Evolutionary conservation across 2,113 vertebrate species (phyloP), one percentile per base, ranked within the genome.

Genomic region (Orycteropus afer): DNA sequence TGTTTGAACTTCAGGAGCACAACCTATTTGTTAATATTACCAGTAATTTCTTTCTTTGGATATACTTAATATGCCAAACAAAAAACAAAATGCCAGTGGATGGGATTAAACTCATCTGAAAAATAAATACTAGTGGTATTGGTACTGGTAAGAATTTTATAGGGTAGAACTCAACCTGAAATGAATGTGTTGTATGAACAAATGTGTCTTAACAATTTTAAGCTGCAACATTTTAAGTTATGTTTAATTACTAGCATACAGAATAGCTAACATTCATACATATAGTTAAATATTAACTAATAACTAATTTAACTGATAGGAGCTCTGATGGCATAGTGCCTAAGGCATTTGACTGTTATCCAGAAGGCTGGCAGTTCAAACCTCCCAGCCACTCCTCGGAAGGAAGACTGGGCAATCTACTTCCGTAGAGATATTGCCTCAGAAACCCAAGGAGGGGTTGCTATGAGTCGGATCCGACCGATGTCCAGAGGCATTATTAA

Each of bases 11-110:
- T 93, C 47, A 67, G 79, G 57, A 85, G 32, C 42, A 95, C 42
- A 78, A 86, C 18, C 49, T 37, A 78, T 82, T 89, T 61, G 61
- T 91, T 87, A 78, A 29, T 27, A 78, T 40, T 80, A 11, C 14
- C 14, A 53, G 32, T 83, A 53, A 59, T 22, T 92, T 51, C 77
- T 94, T 96, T 90, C 93, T 84, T 85, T 78, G 86, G 53, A 8
- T 81, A 49, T 88, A 95, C 94, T 92, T 89, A 88, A 85, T 61
- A 27, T 89, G 53, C 22, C 65, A 93, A 94, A 55, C 17, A 80
- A 93, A 81, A 45, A 55, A 51, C 11, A 27, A 23, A 69, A 65
- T 57, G 53, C 17, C 27, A 89, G 55, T 51, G 42, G n/a, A 51
- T 47, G 45, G 42, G n/a, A 92, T 73, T 67, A 89, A 69, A 40